These are phyloP conservation scores for Arrhopalites spinosus DNA, from an alignment of 2,888 invertebrate species.

Conservation along the genomic window DNA sequence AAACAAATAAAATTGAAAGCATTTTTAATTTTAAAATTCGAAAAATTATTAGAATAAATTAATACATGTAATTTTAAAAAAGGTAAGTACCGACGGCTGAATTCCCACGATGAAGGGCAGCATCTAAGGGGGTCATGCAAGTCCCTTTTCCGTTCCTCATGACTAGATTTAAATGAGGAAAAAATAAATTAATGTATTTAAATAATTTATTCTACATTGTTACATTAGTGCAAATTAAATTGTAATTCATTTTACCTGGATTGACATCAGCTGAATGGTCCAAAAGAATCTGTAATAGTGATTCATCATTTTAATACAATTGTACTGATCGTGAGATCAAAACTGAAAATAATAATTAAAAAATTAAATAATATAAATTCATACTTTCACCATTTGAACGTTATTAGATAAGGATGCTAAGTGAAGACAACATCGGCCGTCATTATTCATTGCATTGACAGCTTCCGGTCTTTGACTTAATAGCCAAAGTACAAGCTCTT, in stretches of 20 bases:
- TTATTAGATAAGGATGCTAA: slow-evolving; percentile 93
- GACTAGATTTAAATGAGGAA: too few relatives aligned
- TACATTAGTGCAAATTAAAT: too few relatives aligned
- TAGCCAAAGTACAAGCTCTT: slow-evolving; percentile 87
- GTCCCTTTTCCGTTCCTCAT: slow-evolving; percentile 81
- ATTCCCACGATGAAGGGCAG: slow-evolving; percentile 83
- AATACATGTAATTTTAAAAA: too few relatives aligned
- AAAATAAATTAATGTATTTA: too few relatives aligned
- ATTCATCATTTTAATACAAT: neutral
- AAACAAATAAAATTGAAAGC: too few relatives aligned
- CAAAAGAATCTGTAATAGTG: slow-evolving; percentile 67
- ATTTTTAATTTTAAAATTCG: too few relatives aligned
- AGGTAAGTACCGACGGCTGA: too few relatives aligned
- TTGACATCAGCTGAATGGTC: slow-evolving; percentile 86
- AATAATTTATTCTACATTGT: too few relatives aligned
- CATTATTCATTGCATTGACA: slow-evolving; percentile 86
- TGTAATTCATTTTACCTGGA: too few relatives aligned
- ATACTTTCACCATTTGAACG: slow-evolving; percentile 85
- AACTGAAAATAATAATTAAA: neutral
- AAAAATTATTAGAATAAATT: too few relatives aligned
- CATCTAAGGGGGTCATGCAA: slow-evolving; percentile 87
- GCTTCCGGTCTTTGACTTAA: slow-evolving; percentile 80
- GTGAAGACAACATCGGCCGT: slow-evolving; percentile 90
- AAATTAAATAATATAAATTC: slow-evolving; percentile 4
- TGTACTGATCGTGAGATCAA: neutral